Evolutionary conservation across 1,140 invertebrate species (phyloP), one percentile per base, ranked within the genome.

Genomic region (Lasioglossum baleicum): DNA sequence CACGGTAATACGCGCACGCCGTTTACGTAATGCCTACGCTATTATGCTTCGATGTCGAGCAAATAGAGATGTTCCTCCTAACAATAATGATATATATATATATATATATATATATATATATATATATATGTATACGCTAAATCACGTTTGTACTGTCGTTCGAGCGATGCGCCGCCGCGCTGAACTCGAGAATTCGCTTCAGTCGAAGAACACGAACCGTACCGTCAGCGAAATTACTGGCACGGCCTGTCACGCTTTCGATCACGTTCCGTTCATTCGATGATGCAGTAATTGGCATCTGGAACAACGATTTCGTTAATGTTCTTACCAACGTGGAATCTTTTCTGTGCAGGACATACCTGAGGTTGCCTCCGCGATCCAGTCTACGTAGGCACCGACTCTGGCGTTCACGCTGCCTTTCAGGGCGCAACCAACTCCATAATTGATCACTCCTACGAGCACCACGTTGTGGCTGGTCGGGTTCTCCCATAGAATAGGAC

Each of bases 401-500:
- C 94, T 88, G 0, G 93, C 93, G 85, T 95, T 95, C 20, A 95
- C 86, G 4, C 77, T 79, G 8, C 85, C 84, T 0, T 0, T 0
- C 0, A 17, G 0, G 3, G 91, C 94, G 76, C 95, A 96, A 58
- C 83, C 92, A 11, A 82, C 75, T n/a, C 95, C 95, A 76, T 86
- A 93, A 73, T 93, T 94, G 51, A 95, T 93, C n/a, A 95, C 87
- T n/a, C 94, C 95, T 1, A 94, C 80, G 15, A 92, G 80, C 76
- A 93, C 92, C 0, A 94, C 80, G 15, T 92, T 86, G 11, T 90
- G 91, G 0, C 87, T 94, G 0, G 83, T 77, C 0, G 91, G 88
- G 84, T 95, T 94, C 56, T 92, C 89, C 92, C 94, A 96, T 11
- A 96, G 87, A 7, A 96, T 81, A 0, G 96, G 96, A 8, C 96